Evolutionary conservation across 2,888 invertebrate species (phyloP).

Genomic region (Autographa pulchrina): DNA sequence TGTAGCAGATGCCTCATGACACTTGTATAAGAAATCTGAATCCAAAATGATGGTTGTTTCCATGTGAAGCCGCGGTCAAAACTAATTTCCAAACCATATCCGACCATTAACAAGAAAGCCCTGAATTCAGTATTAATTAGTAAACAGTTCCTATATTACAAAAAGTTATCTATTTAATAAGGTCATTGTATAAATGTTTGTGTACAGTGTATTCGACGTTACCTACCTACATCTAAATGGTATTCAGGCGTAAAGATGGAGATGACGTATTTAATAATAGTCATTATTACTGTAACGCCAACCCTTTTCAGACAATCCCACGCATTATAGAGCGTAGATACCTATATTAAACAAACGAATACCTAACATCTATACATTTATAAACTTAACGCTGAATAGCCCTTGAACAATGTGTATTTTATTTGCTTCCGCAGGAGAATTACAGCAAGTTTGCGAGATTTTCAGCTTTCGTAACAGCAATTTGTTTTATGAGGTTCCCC

Average conservation of each 20-base stretch:
- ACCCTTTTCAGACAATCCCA: neutral
- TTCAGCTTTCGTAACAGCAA: neutral
- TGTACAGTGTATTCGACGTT: neutral
- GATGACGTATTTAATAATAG: neutral
- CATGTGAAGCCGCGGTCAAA: neutral
- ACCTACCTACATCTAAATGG: neutral
- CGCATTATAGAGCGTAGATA: neutral
- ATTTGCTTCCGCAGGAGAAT: neutral
- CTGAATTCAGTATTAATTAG: neutral
- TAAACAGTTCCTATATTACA: neutral
- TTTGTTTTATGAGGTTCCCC: neutral
- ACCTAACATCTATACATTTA: neutral
- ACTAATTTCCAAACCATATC: neutral
- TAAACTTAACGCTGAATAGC: neutral
- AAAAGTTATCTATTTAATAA: neutral
- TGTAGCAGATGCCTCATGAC: neutral
- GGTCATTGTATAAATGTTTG: neutral
- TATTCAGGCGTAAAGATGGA: neutral
- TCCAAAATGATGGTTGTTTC: neutral
- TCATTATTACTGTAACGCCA: neutral
- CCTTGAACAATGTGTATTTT: constrained; percentile 4
- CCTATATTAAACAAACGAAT: neutral
- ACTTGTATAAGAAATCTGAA: neutral
- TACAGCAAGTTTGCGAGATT: neutral
- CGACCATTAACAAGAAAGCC: neutral